Percentiles rank a stretch among this genome's conserved stretches.
phyloP scores from a whole-genome alignment of 2,888 invertebrate species.

The Deilephila elpenor region DNA sequence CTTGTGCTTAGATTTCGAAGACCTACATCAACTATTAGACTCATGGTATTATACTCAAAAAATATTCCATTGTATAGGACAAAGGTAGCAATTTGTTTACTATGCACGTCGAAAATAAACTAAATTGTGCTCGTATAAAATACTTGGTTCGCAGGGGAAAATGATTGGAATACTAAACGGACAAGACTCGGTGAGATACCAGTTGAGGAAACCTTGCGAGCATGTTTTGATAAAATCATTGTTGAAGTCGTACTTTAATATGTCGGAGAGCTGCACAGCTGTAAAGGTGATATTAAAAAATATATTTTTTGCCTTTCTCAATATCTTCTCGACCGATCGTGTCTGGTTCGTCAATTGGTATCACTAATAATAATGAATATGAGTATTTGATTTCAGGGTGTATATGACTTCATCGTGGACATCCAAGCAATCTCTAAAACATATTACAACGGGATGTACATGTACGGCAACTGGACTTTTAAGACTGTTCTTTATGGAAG shows the following conservation, averaged over 20 bases:
- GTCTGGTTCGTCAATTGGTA: neutral
- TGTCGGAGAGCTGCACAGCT: constrained; percentile 37
- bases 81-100: too few species aligned
- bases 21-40: too few species aligned
- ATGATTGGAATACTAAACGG: constrained; percentile 32
- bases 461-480: constrained; percentile 49
- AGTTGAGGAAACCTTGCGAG: constrained; percentile 37
- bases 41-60: too few species aligned
- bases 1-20: too few species aligned
- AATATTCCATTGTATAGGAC: too few species aligned
- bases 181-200: constrained; percentile 35
- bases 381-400: constrained; percentile 34
- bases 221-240: constrained; percentile 31
- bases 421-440: constrained; percentile 34
- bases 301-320: too few species aligned
- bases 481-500: constrained; percentile 43
- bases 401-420: constrained; percentile 34
- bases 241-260: constrained; percentile 33
- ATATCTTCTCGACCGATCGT: too few species aligned
- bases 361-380: neutral
- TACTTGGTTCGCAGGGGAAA: constrained; percentile 34
- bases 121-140: neutral
- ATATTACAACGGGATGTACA: constrained; percentile 39
- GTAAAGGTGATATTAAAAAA: constrained; percentile 37
- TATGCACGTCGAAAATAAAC: too few species aligned